Base-by-base conservation (phyloP, 1,140 invertebrate genomes). In the Drosophila watanabei region DNA sequence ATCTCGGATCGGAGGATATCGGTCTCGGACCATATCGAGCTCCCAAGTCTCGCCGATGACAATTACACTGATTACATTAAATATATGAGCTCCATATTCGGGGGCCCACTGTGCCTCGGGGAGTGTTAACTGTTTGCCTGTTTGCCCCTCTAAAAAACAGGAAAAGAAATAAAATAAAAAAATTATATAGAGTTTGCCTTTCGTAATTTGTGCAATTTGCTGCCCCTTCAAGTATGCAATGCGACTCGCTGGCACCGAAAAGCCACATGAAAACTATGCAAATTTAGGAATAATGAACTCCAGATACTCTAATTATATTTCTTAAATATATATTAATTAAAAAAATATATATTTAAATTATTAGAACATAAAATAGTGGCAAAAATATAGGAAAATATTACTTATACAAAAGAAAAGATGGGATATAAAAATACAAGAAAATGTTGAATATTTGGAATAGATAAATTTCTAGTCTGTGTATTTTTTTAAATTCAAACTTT, bases 31-130 rank as follows among this genome's bases (percentile, higher is more conserved):
- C 71, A 58, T 75, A 75, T 76, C 51, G 70, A 56, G 71, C 52
- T 64, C 59, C 62, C 39, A 45, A 30, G 49, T 52, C 30, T 75
- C 63, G 82, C 57, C 65, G 57, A 69, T 85, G 86, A 89, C 86
- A 89, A 89, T 89, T 89, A 90, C 86, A 89, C 82, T 90, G 86
- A 89, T 89, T 89, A 85, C 79, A 84, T 88, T 88, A 81, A 81
- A 88, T 84, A 88, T 84, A 89, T 88, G 78, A 88, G 79, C 70
- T 32, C 85, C 85, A 88, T 89, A 88, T 89, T 89, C n/a, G 78
- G 85, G 85, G 49, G 39, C 11, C 63, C 20, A 14, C 33, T 35
- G 56, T 46, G 64, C 57, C 49, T 56, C 41, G 70, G 80, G 80
- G 80, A 81, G 83, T 87, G 83, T 80, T 76, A 87, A 82, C 79